These are phyloP conservation scores for Paratrypauchen microcephalus DNA, from an alignment of 2,797 vertebrate genomes.

Conservation along the genomic window DNA sequence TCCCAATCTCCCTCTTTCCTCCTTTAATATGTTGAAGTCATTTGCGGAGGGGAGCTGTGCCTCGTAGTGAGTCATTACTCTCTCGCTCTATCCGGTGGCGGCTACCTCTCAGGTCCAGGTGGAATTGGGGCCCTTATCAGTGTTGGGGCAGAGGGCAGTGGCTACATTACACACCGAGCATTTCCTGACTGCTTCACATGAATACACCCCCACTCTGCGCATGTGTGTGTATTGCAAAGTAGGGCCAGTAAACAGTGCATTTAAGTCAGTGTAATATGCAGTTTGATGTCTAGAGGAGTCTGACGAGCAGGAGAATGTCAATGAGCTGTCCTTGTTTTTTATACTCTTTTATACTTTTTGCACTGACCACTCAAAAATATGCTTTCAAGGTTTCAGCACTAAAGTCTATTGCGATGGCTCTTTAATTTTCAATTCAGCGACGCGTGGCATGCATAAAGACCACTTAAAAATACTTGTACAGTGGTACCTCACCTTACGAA, in stretches of 20 bases:
- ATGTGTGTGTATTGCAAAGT: not conserved
- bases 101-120: slow-evolving; percentile 67
- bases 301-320: slow-evolving; percentile 3
- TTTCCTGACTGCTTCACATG: slow-evolving; percentile 78
- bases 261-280: slow-evolving; percentile 5
- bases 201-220: slow-evolving; percentile 77
- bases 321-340: not conserved
- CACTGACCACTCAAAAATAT: not conserved
- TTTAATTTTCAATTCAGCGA: slow-evolving; percentile 12
- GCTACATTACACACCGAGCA: slow-evolving; percentile 69
- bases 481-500: too few relatives aligned
- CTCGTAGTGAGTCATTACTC: slow-evolving; percentile 57
- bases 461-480: not conserved
- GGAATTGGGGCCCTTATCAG: slow-evolving; percentile 75
- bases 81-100: slow-evolving; percentile 63
- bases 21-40: slow-evolving; percentile 41
- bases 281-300: slow-evolving; percentile 14
- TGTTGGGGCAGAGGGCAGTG: slow-evolving; percentile 60
- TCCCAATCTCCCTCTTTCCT: slow-evolving; percentile 6
- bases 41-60: slow-evolving; percentile 29
- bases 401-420: slow-evolving; percentile 3
- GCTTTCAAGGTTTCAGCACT: slow-evolving; percentile 1
- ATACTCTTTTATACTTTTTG: slow-evolving; percentile 3
- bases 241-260: slow-evolving; percentile 13
- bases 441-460: not conserved